phyloP scores from a whole-genome alignment of 2,113 vertebrate genomes.

The Carettochelys insculpta region DNA sequence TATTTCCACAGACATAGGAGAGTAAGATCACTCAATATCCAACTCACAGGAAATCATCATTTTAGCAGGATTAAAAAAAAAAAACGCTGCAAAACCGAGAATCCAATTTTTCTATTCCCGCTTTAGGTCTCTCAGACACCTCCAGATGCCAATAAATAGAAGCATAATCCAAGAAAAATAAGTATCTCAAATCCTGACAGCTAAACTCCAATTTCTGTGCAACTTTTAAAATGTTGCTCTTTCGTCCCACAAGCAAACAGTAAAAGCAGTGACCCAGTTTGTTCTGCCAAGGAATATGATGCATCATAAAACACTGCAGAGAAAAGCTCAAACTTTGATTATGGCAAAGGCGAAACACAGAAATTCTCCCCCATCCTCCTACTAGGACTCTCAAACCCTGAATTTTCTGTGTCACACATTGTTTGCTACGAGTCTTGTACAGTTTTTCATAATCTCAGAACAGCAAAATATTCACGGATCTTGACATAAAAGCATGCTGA shows the following conservation, averaged over 20 bases:
- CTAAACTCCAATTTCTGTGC: conserved; percentile 72
- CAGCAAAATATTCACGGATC: neutral
- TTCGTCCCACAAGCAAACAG: conserved; percentile 45
- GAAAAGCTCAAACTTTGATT: conserved; percentile 3
- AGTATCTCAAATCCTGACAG: conserved; percentile 51
- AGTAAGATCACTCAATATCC: conserved; percentile 52
- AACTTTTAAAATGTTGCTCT: conserved; percentile 42
- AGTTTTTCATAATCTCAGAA: conserved; percentile 11
- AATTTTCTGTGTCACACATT: conserved; percentile 27
- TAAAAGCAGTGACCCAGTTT: conserved; percentile 15
- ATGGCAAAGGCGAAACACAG: conserved; percentile 12
- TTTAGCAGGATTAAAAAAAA: conserved; percentile 36
- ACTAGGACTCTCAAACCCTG: conserved; percentile 22
- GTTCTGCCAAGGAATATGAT: neutral
- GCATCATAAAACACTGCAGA: conserved; percentile 15
- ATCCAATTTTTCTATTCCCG: conserved; percentile 47
- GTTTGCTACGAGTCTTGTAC: conserved; percentile 23
- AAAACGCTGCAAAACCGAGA: conserved; percentile 51
- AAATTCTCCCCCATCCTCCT: neutral
- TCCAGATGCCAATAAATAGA: conserved; percentile 52
- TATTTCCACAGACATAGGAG: conserved; percentile 27
- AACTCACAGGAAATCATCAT: conserved; percentile 54
- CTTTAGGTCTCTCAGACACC: conserved; percentile 47
- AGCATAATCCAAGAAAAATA: conserved; percentile 63
- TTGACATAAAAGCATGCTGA: neutral